Percentiles rank a stretch among this genome's conserved stretches.
These are phyloP conservation scores for Tympanoctomys barrerae DNA, from an alignment of 2,797 vertebrate species.

Conservation along the genomic window DNA sequence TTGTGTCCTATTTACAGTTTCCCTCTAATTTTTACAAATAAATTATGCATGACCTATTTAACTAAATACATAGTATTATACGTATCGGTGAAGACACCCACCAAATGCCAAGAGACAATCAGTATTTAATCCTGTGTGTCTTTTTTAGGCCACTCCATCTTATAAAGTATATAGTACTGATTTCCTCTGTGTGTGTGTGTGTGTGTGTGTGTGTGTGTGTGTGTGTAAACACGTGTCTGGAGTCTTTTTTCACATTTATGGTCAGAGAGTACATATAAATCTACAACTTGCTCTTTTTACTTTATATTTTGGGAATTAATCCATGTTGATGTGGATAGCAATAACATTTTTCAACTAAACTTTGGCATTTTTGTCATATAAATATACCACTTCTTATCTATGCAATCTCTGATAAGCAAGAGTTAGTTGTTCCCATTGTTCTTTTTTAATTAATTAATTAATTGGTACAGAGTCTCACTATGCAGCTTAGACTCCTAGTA, in stretches of 20 bases:
- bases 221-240: not conserved
- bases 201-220: not conserved
- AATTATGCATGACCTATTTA: constrained; percentile 26
- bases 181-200: not conserved
- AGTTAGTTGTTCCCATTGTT: not conserved
- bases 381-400: constrained; percentile 10
- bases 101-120: not conserved
- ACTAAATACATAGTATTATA: constrained; percentile 2
- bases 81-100: not conserved
- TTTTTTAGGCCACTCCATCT: not conserved
- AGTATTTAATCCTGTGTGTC: not conserved
- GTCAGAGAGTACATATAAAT: constrained; percentile 22
- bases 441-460: no score
- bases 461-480: no score
- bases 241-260: not conserved
- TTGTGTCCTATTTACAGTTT: not conserved
- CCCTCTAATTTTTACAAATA: constrained; percentile 48
- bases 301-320: not conserved
- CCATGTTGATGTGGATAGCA: not conserved
- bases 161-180: not conserved
- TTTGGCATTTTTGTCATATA: not conserved
- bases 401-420: not conserved
- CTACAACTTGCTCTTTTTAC: constrained; percentile 36
- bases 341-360: constrained; percentile 16
- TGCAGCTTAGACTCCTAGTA: no score